Conservation (phyloP, 92 coral and sea anemone genomes). For the Epizoanthus ramosus region DNA sequence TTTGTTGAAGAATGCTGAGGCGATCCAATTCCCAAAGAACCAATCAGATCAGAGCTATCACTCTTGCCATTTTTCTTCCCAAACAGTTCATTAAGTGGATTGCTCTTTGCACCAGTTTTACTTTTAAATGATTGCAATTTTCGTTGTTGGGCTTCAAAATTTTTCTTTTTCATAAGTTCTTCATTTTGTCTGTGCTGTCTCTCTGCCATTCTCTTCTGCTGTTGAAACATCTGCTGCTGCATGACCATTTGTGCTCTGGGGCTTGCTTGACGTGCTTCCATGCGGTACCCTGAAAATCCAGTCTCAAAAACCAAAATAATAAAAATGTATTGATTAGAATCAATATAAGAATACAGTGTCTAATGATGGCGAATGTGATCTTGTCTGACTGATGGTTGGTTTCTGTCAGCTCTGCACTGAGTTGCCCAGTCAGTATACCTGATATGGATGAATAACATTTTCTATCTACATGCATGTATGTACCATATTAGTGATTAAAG, state of each 20-base stretch:
- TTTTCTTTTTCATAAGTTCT: constrained; percentile 74
- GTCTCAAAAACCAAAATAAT: constrained; percentile 33
- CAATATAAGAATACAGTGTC: background rate
- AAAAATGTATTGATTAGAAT: too few relatives aligned
- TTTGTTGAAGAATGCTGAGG: constrained; percentile 34
- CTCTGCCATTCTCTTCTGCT: constrained; percentile 79
- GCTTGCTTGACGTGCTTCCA: constrained; percentile 12
- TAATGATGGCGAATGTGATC: background rate
- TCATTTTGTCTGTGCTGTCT: constrained; percentile 67
- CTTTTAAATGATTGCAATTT: constrained; percentile 74
- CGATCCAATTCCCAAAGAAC: constrained; percentile 71
- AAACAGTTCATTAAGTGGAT: constrained; percentile 65
- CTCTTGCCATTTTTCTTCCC: constrained; percentile 65
- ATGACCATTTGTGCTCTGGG: constrained; percentile 28
- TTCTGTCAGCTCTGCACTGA: too few relatives aligned
- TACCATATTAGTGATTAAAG: too few relatives aligned
- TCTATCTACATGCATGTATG: too few relatives aligned
- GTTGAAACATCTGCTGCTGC: constrained; percentile 70
- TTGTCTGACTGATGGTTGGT: too few relatives aligned
- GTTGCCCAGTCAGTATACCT: too few relatives aligned
- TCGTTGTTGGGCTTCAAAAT: constrained; percentile 86
- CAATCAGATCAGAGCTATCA: constrained; percentile 56
- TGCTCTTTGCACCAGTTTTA: constrained; percentile 54
- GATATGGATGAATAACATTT: too few relatives aligned
- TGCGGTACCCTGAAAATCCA: constrained; percentile 20